phyloP scores from a whole-genome alignment of 2,113 vertebrate genomes.

The Protobothrops flavoviridis region DNA sequence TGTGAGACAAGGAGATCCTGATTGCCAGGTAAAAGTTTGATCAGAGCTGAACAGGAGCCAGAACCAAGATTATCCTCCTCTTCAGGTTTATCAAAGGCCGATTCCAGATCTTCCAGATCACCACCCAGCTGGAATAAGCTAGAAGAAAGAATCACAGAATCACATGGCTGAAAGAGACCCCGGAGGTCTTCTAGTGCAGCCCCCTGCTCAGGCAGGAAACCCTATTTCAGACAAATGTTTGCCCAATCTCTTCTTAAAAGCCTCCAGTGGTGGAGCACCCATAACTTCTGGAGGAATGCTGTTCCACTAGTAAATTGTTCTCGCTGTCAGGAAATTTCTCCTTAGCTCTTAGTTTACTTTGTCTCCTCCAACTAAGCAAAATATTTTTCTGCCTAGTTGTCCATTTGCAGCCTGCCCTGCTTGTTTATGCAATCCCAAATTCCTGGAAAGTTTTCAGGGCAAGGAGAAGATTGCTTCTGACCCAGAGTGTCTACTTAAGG shows the following conservation, averaged over 20 bases:
- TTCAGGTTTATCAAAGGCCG: conserved; percentile 82
- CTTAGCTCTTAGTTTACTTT: not conserved
- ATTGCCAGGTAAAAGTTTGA: conserved; percentile 86
- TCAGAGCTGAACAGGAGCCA: conserved; percentile 90
- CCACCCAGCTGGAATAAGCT: conserved; percentile 89
- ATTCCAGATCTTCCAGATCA: conserved; percentile 91
- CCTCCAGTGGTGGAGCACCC: not conserved
- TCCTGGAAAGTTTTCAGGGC: not conserved
- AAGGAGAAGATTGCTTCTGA: not conserved
- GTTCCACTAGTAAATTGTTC: not conserved
- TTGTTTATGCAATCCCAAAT: not conserved
- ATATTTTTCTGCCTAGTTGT: not conserved
- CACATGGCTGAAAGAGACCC: too few relatives aligned
- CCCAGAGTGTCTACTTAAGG: too few relatives aligned
- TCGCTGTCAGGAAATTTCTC: not conserved
- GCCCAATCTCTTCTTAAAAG: too few relatives aligned
- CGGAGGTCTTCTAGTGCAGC: too few relatives aligned
- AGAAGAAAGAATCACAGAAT: not conserved
- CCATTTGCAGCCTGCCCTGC: not conserved
- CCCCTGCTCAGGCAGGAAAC: too few relatives aligned
- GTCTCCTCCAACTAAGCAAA: not conserved
- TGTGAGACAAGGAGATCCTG: conserved; percentile 89
- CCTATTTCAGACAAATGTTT: too few relatives aligned
- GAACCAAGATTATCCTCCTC: conserved; percentile 72
- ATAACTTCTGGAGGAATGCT: not conserved